Conservation (phyloP, 2,113 vertebrate genomes). For the human region GRCh38 chr3:80977501-80978000, state of each 20-base stretch:
- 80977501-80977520: neutral
- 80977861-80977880: neutral
- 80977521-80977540: neutral
- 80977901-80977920: neutral
- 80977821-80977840: neutral
- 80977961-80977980: neutral
- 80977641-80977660: neutral
- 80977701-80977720: neutral
- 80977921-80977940: neutral
- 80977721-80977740: neutral
- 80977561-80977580: neutral
- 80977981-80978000: neutral
- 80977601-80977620: neutral
- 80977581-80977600: neutral
- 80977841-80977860: neutral
- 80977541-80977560: neutral
- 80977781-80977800: neutral
- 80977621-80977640: neutral
- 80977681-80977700: neutral
- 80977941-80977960: conserved; percentile 8
- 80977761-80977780: neutral
- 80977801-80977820: neutral
- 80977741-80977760: neutral
- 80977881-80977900: neutral
- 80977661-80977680: neutral